Conservation (phyloP, 92 coral and sea anemone species). For the Epizoanthus illoricatus region DNA sequence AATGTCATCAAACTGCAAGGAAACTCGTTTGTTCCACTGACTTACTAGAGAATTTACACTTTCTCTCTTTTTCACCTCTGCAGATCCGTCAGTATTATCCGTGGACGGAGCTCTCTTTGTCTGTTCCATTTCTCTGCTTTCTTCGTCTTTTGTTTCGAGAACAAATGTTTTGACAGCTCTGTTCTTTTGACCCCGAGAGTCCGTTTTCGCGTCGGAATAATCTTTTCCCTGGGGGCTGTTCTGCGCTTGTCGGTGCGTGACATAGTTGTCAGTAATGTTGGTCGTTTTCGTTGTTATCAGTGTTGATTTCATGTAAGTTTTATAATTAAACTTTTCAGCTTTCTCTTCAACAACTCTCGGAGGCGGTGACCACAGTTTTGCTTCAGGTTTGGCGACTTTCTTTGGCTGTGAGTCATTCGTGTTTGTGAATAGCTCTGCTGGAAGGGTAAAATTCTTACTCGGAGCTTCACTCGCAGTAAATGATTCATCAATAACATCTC, state of each 20-base stretch:
- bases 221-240: slow-evolving; percentile 27
- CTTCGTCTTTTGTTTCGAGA: slow-evolving; percentile 15
- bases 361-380: slow-evolving; percentile 1
- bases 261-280: slow-evolving; percentile 8
- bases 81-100: not conserved
- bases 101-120: not conserved
- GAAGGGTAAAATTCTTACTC: not conserved
- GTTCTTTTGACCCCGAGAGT: not conserved
- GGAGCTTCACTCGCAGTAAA: not conserved
- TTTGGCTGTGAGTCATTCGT: not conserved
- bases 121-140: not conserved
- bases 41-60: slow-evolving; percentile 31
- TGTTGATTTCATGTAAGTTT: slow-evolving; percentile 42
- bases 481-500: slow-evolving; percentile 7
- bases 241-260: slow-evolving; percentile 29
- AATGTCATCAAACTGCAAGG: slow-evolving; percentile 24
- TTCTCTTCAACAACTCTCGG: slow-evolving; percentile 18
- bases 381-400: not conserved
- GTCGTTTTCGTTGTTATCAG: slow-evolving; percentile 26
- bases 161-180: slow-evolving; percentile 27
- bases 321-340: slow-evolving; percentile 36
- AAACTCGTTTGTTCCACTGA: slow-evolving; percentile 38
- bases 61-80: slow-evolving; percentile 6
- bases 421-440: slow-evolving; percentile 17
- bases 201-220: not conserved